Evolutionary conservation across 1,140 invertebrate genomes (phyloP), one percentile per base, ranked within the genome.

Genomic region (Anagrus nilaparvatae): DNA sequence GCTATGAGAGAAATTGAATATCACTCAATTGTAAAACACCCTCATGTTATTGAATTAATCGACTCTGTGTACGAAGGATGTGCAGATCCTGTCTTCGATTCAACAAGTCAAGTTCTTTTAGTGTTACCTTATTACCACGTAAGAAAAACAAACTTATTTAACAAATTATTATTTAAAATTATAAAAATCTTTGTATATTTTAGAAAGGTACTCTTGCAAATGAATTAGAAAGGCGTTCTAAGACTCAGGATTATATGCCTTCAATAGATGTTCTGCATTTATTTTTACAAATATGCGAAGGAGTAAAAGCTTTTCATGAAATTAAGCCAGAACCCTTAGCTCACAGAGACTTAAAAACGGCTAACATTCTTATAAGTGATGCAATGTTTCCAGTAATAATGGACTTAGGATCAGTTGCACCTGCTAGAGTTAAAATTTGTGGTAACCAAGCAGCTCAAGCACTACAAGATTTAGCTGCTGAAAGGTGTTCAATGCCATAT

Each of bases 401-500:
- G 77, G 87, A 92, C 66, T 72, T 92, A 50, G 82, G 87, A 16
- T 91, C 87, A 17, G 78, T 83, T 52, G 75, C 82, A 17, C 74
- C 74, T 47, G 85, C 85, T 0, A 71, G 81, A 53, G 69, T 87
- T 7, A 79, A 84, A 59, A 75, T 90, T n/a, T 78, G 74, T 40
- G 78, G 76, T 3, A 69, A 75, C 29, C 72, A 75, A 45, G 82
- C 86, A 52, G 85, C 85, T 0, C 78, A 81, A 53, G 67, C 72
- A 34, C 56, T 91, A 13, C 82, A 90, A 65, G 89, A 92, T 60
- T 59, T 78, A 34, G 87, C 87, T 6, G 82, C 82, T 40, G 86
- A 91, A 67, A 71, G 82, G 48, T 88, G 84, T 61, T 86, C 84
- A 16, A 91, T 92, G 79, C 78, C 85, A 9, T 93, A 89, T 55